A percentile compares a stretch with the other conserved stretches of the same genome.
These are phyloP conservation scores for Scelioninae gen. 2 DNA, from an alignment of 2,888 invertebrate genomes.

Conservation along the genomic window DNA sequence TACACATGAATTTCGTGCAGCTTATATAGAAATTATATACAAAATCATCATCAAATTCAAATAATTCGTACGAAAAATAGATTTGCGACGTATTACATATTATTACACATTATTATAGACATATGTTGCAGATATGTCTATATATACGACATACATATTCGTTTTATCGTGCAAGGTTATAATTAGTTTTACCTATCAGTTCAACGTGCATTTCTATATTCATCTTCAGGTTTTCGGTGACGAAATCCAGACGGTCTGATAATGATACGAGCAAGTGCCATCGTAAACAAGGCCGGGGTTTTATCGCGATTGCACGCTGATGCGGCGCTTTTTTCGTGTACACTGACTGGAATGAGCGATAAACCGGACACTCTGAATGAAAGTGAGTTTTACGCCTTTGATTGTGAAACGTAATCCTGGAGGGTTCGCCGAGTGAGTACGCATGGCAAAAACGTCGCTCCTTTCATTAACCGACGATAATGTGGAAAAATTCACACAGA, in stretches of 20 bases:
- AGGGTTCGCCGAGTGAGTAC: background rate
- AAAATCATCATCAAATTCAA: too few species aligned
- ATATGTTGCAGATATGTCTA: too few species aligned
- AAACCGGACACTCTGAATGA: slow-evolving; percentile 52
- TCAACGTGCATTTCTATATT: background rate
- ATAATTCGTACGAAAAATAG: too few species aligned
- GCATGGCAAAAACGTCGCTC: background rate
- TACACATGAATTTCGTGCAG: too few species aligned
- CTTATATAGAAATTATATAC: too few species aligned
- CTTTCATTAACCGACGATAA: slow-evolving; percentile 1
- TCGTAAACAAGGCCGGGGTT: slow-evolving; percentile 40
- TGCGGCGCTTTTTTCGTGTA: too few species aligned
- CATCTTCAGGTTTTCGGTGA: slow-evolving; percentile 21
- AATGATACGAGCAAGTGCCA: slow-evolving; percentile 29
- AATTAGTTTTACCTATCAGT: background rate
- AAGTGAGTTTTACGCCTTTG: slow-evolving; percentile 49
- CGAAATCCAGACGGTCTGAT: slow-evolving; percentile 31
- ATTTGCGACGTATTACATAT: too few species aligned
- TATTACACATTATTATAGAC: too few species aligned
- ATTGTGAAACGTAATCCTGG: slow-evolving; percentile 35
- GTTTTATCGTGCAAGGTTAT: too few species aligned
- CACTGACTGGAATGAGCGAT: slow-evolving; percentile 35
- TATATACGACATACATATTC: too few species aligned
- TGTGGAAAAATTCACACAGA: background rate
- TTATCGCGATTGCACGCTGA: slow-evolving; percentile 42